Conservation (phyloP, 2,888 invertebrate species). For the Hydriomena furcata region DNA sequence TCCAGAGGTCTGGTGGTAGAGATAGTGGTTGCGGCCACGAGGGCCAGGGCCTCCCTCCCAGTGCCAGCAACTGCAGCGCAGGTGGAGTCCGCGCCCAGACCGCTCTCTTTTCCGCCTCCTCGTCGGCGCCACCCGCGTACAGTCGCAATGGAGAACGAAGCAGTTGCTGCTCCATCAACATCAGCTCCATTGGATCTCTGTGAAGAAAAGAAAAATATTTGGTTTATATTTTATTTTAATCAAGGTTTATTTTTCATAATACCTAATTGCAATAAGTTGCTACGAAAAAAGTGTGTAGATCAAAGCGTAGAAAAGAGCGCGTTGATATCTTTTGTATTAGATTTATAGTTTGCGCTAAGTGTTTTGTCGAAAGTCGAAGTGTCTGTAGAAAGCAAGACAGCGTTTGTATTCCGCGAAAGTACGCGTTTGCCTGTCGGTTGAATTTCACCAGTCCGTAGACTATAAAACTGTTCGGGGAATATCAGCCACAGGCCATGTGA, state of each 20-base stretch:
- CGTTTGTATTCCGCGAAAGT: slow-evolving; percentile 55
- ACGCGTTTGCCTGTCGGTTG: slow-evolving; percentile 62
- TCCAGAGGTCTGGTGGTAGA: slow-evolving; percentile 94
- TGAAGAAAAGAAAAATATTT: slow-evolving; percentile 47
- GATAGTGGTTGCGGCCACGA: slow-evolving; percentile 92
- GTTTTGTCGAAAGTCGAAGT: slow-evolving; percentile 21
- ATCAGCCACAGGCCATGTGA: slow-evolving; percentile 55
- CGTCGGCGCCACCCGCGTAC: slow-evolving; percentile 85
- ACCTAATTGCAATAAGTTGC: too few relatives aligned
- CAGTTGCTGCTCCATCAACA: slow-evolving; percentile 91
- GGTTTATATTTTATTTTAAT: background rate
- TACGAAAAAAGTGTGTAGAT: slow-evolving; percentile 12
- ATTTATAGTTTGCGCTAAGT: slow-evolving; percentile 16
- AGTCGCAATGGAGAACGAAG: slow-evolving; percentile 86
- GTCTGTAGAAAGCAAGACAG: slow-evolving; percentile 17
- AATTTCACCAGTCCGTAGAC: slow-evolving; percentile 76
- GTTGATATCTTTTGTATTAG: slow-evolving; percentile 32
- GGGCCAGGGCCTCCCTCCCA: slow-evolving; percentile 91
- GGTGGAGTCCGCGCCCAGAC: slow-evolving; percentile 80
- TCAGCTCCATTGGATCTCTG: slow-evolving; percentile 91
- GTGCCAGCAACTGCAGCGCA: slow-evolving; percentile 69
- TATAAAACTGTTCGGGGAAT: slow-evolving; percentile 75
- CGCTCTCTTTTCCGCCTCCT: slow-evolving; percentile 83
- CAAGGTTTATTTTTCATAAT: too few relatives aligned
- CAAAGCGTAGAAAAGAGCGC: slow-evolving; percentile 21